These are phyloP conservation scores for Pheosia gnoma DNA, from an alignment of 2,888 invertebrate genomes.

Conservation along the genomic window DNA sequence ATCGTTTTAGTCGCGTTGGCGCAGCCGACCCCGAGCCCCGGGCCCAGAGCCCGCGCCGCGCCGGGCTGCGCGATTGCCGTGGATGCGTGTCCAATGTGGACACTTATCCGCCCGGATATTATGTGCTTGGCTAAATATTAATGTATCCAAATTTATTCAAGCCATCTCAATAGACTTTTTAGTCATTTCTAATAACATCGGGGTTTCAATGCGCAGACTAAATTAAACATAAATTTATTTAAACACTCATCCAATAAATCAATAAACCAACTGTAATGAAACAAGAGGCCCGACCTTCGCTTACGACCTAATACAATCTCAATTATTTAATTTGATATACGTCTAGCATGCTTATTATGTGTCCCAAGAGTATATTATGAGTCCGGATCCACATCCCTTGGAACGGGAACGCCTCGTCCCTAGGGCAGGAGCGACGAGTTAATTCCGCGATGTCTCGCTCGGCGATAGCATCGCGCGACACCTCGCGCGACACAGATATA, in stretches of 20 bases:
- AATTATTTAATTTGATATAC: too few species aligned
- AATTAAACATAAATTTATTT: too few species aligned
- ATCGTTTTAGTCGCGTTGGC: slow-evolving; percentile 37
- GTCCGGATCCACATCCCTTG: not conserved
- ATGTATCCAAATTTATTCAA: too few species aligned
- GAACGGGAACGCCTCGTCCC: not conserved
- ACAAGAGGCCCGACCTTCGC: too few species aligned
- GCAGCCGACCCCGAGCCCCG: not conserved
- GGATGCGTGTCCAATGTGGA: not conserved
- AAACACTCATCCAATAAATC: too few species aligned
- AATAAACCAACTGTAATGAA: too few species aligned
- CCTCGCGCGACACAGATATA: slow-evolving; percentile 44
- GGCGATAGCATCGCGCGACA: slow-evolving; percentile 36
- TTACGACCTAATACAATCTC: too few species aligned
- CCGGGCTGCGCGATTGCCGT: slow-evolving; percentile 12
- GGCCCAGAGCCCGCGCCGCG: not conserved
- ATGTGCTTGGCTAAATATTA: not conserved
- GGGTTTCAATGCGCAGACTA: too few species aligned
- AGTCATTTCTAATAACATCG: too few species aligned
- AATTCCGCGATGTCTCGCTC: slow-evolving; percentile 41
- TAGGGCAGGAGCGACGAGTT: slow-evolving; percentile 44
- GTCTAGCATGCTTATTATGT: not conserved
- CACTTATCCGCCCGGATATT: not conserved
- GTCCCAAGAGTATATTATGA: not conserved
- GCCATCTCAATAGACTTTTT: too few species aligned